A percentile compares a stretch with the other conserved stretches of the same genome.
These are phyloP conservation scores for Muscicapa striata DNA, from an alignment of 2,797 vertebrate genomes.

Conservation along the genomic window DNA sequence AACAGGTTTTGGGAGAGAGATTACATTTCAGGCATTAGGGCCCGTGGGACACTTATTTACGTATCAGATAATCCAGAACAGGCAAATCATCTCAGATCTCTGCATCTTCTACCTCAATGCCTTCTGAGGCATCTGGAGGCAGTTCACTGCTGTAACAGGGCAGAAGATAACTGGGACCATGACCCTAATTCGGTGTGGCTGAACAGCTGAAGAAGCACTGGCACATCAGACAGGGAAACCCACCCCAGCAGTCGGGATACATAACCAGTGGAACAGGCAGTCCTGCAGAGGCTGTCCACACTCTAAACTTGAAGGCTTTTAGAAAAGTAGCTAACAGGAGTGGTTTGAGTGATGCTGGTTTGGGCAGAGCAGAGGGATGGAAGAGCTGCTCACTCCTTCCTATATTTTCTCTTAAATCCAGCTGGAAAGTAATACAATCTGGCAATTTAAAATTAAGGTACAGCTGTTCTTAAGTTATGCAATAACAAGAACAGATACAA, in stretches of 20 bases:
- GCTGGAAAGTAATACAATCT: background rate
- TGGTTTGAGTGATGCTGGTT: background rate
- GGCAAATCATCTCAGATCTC: background rate
- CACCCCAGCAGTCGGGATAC: background rate
- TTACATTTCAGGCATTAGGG: background rate
- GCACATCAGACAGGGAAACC: background rate
- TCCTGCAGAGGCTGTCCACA: background rate
- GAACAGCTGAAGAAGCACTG: background rate
- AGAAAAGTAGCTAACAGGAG: background rate
- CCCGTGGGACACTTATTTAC: background rate
- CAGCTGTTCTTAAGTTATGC: background rate
- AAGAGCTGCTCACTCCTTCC: background rate
- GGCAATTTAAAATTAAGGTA: background rate
- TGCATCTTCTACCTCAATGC: background rate
- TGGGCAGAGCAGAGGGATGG: background rate
- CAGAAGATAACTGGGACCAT: background rate
- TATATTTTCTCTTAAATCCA: background rate
- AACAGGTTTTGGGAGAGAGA: background rate
- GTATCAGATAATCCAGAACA: background rate
- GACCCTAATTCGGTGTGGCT: background rate
- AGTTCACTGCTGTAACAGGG: background rate
- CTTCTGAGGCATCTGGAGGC: background rate
- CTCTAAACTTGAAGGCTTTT: background rate
- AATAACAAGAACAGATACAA: background rate
- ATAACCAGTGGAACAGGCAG: fast-evolving